These are phyloP conservation scores for Ptychoptera contaminata DNA, from an alignment of 2,888 invertebrate genomes.

Conservation along the genomic window DNA sequence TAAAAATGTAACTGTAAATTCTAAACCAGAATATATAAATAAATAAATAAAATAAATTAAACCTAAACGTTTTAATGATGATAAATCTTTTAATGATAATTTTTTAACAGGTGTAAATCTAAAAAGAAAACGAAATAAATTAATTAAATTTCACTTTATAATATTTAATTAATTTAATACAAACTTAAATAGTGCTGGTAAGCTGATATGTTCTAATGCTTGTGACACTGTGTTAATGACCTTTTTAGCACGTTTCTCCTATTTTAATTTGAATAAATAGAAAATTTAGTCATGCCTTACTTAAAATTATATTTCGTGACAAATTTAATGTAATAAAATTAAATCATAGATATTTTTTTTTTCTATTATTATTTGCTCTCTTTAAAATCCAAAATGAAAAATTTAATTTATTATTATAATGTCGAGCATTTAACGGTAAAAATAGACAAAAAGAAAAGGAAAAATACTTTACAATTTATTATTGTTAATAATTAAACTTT, in stretches of 20 bases:
- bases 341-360: no score
- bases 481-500: conserved; percentile 2
- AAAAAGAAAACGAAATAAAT: conserved; percentile 28
- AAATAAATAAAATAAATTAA: conserved; percentile 78
- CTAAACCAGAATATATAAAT: conserved; percentile 89
- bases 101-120: conserved; percentile 53
- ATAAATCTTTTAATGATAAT: conserved; percentile 42
- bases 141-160: conserved; percentile 25
- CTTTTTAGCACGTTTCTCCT: conserved; percentile 50
- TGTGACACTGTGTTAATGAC: conserved; percentile 49
- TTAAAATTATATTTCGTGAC: no score
- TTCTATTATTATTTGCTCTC: no score
- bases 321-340: no score
- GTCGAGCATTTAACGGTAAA: no score
- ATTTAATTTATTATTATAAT: no score
- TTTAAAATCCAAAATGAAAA: no score
- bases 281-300: background rate
- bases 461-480: conserved; percentile 5
- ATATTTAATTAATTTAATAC: conserved; percentile 16
- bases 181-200: conserved; percentile 39
- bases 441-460: background rate
- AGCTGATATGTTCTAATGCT: conserved; percentile 46
- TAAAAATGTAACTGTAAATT: conserved; percentile 93
- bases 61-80: conserved; percentile 50
- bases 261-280: conserved; percentile 27